Base-by-base conservation (phyloP, 2,797 vertebrate species). In the Pipistrellus pipistrellus region DNA sequence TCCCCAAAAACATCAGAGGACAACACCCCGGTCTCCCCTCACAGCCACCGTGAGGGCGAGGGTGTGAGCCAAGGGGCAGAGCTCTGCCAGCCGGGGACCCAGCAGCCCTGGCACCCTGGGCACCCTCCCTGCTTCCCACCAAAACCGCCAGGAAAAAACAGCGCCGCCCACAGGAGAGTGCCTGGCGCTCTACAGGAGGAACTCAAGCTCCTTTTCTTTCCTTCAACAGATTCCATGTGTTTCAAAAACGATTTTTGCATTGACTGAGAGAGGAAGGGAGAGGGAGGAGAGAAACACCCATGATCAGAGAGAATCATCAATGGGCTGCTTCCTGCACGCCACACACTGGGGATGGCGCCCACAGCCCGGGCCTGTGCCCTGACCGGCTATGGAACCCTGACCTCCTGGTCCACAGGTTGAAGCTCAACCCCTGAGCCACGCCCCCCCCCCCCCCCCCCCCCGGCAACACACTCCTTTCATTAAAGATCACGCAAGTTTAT, bases 111-210 rank as follows among this genome's bases (percentile, higher is more conserved):
- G 68, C 85, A 48, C 66, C 73, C 1, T 35, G 6, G 25, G n/a
- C 64, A 77, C 62, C 44, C 51, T 89, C 44, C 10, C 38, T 30
- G 9, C 66, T 17, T 35, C 85, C 92, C 57, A 80, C 81, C 90
- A 75, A 93, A 95, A 87, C 88, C 85, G 85, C 91, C 8, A 75
- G 76, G 59, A 93, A 64, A 76, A 66, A 25, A 30, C 41, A 8
- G 35, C 3, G 21, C 78, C 72, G 59, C 88, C 83, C 64, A 66
- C 25, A 12, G 15, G 25, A 23, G 64, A 23, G 44, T 0, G 2
- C 68, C 82, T 71, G 75, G 85, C 71, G 83, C 76, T 66, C 85
- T 76, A 10, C 23, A 30, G 46, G 82, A 80, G 87, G 25, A 81
- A 91, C 81, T 91, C 30, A 6, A 13, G 6, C 30, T 64, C 27